phyloP scores from a whole-genome alignment of 2,888 invertebrate species.

The Patella pellucida region DNA sequence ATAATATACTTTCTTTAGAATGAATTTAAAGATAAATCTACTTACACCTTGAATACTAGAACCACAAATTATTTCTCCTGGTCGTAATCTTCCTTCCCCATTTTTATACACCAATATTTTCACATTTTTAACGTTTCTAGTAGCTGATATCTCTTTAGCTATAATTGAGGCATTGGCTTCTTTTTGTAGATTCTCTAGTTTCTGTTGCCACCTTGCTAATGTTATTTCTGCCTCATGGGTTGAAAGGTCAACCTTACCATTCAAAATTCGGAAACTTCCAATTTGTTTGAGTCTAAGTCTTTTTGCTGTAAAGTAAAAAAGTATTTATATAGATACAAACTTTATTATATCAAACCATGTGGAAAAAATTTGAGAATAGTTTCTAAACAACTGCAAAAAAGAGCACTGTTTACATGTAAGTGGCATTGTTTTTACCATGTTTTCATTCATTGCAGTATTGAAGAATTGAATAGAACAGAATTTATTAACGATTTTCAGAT shows the following conservation, averaged over 20 bases:
- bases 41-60: conserved; percentile 68
- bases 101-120: conserved; percentile 69
- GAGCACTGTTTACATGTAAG: no score
- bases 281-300: conserved; percentile 59
- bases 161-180: conserved; percentile 62
- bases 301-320: conserved; percentile 44
- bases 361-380: no score
- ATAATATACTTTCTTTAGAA: no score
- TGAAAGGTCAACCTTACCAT: conserved; percentile 70
- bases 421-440: no score
- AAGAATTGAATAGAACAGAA: no score
- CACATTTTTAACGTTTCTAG: conserved; percentile 61
- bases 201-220: conserved; percentile 62
- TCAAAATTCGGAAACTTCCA: conserved; percentile 69
- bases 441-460: no score
- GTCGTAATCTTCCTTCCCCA: conserved; percentile 66
- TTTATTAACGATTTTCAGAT: no score
- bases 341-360: no score
- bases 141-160: conserved; percentile 66
- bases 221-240: conserved; percentile 67
- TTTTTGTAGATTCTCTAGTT: conserved; percentile 55
- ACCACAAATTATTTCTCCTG: conserved; percentile 66
- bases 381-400: no score
- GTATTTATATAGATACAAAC: conserved; percentile 3
- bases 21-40: background rate